Evolutionary conservation across 2,113 vertebrate genomes (phyloP).

Genomic region (Limnothrissa miodon): DNA sequence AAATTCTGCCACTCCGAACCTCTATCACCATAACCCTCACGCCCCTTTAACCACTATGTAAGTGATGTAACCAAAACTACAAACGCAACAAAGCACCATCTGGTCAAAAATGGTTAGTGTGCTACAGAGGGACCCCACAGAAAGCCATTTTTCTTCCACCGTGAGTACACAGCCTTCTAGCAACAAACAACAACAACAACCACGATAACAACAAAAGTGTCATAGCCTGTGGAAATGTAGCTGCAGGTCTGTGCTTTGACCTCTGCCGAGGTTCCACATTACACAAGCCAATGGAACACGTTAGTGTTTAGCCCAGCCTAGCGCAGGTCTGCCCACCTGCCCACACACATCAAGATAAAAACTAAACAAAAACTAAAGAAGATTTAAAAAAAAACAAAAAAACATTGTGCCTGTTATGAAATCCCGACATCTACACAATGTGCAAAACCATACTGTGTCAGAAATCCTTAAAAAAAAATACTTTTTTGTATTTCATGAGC

Average conservation of each 20-base stretch:
- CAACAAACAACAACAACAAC: background rate
- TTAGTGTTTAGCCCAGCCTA: background rate
- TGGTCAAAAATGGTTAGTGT: background rate
- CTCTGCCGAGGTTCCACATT: background rate
- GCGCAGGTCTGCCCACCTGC: background rate
- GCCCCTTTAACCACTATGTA: background rate
- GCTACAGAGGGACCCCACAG: background rate
- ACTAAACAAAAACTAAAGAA: background rate
- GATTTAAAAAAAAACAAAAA: too few species aligned
- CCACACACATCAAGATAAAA: background rate
- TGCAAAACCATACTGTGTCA: background rate
- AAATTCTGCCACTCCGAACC: background rate
- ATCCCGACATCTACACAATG: background rate
- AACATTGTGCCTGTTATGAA: background rate
- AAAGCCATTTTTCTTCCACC: background rate
- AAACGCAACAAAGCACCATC: background rate
- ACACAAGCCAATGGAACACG: background rate
- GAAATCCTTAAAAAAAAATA: background rate
- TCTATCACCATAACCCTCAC: background rate
- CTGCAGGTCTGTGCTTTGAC: background rate
- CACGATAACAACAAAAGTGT: background rate
- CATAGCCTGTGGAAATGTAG: background rate
- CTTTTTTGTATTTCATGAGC: background rate
- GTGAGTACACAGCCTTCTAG: background rate
- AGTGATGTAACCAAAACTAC: constrained; percentile 1